Evolutionary conservation across 2,888 invertebrate species (phyloP).

Genomic region (Siphlonurus alternatus): DNA sequence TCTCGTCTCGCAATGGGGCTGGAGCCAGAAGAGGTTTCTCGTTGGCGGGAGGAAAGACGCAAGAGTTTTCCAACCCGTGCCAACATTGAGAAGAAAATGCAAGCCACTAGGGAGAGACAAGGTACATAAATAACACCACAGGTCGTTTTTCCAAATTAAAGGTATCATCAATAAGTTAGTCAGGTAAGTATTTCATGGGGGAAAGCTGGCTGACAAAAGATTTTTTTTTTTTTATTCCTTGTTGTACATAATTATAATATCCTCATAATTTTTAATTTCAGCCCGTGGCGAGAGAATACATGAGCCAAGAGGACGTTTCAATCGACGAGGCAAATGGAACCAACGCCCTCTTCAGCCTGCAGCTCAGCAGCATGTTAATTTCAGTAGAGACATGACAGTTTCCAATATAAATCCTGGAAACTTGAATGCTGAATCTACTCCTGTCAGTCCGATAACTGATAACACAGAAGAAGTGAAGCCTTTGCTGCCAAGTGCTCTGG

Average conservation of each 20-base stretch:
- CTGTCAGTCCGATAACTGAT: background rate
- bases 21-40: conserved; percentile 64
- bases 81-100: conserved; percentile 41
- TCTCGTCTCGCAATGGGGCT: conserved; percentile 55
- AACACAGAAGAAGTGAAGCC: background rate
- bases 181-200: too few relatives aligned
- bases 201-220: too few relatives aligned
- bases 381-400: background rate
- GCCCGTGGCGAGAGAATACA: background rate
- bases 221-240: background rate
- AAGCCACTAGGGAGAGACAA: background rate
- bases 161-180: too few relatives aligned
- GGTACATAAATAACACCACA: background rate
- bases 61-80: conserved; percentile 56
- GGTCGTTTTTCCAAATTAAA: too few relatives aligned
- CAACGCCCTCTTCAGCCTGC: background rate
- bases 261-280: background rate
- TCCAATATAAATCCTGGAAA: too few relatives aligned
- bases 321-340: background rate
- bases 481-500: background rate
- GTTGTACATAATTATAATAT: background rate
- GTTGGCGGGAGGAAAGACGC: conserved; percentile 70
- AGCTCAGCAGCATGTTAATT: background rate
- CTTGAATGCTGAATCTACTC: background rate
- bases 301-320: background rate